phyloP scores from a whole-genome alignment of 2,113 vertebrate species.

The Rhipidura dahli region DNA sequence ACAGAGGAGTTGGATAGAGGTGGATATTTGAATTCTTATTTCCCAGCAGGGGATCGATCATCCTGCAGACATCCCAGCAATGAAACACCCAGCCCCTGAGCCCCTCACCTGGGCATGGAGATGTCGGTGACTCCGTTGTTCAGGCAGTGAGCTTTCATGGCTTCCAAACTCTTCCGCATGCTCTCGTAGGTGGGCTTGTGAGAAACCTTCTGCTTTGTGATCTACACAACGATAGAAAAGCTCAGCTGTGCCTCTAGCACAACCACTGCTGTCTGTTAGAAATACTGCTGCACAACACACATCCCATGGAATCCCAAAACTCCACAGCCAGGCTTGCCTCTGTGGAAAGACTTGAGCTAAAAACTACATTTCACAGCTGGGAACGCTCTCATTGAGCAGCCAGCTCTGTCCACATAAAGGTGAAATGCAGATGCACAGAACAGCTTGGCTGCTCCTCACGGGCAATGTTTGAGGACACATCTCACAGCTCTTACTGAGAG shows the following conservation, averaged over 20 bases:
- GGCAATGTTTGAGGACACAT: not conserved
- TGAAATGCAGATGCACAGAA: not conserved
- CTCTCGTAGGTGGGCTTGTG: constrained; percentile 87
- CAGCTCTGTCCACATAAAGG: not conserved
- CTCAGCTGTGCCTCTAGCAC: not conserved
- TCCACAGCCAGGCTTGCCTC: not conserved
- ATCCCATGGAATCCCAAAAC: not conserved
- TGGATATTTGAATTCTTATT: not conserved
- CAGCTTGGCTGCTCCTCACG: not conserved
- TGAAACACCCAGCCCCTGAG: not conserved
- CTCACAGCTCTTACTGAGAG: not conserved
- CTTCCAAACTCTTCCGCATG: constrained; percentile 82
- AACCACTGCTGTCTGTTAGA: not conserved
- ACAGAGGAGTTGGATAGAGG: not conserved
- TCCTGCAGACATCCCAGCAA: not conserved
- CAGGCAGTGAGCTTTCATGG: constrained; percentile 87
- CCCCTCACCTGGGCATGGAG: constrained; percentile 89
- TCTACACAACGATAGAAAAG: constrained; percentile 60
- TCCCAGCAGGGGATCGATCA: not conserved
- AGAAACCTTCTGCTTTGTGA: constrained; percentile 86
- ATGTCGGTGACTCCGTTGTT: constrained; percentile 80
- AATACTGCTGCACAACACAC: not conserved
- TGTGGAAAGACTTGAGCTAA: not conserved
- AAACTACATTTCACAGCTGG: not conserved
- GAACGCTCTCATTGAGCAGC: not conserved